Percentiles rank a stretch among this genome's conserved stretches.
Conservation (phyloP, 2,797 vertebrate genomes). For the Craterocephalus amniculus region DNA sequence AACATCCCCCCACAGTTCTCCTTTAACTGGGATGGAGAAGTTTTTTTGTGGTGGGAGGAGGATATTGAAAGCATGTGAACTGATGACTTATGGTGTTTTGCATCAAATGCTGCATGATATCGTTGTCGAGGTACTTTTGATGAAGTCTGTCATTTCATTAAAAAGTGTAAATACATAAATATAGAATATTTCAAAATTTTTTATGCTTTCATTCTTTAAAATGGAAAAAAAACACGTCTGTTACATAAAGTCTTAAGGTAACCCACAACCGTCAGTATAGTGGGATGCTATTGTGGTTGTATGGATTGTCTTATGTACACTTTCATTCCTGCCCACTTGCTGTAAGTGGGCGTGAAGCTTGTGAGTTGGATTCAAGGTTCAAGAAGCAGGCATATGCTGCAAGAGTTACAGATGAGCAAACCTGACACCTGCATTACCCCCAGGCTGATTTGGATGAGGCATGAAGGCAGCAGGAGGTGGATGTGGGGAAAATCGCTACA, state of each 20-base stretch:
- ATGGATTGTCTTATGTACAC: not conserved
- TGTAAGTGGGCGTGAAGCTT: conserved; percentile 14
- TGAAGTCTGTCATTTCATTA: no score
- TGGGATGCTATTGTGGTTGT: not conserved
- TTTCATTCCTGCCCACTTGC: not conserved
- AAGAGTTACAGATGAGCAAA: conserved; percentile 54
- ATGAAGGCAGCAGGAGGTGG: conserved; percentile 32
- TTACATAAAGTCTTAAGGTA: not conserved
- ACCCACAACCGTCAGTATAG: conserved; percentile 6
- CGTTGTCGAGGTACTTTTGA: no score
- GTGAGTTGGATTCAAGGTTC: conserved; percentile 28
- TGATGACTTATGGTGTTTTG: no score
- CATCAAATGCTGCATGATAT: no score
- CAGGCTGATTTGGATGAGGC: conserved; percentile 42
- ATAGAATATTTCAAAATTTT: no score
- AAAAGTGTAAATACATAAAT: no score
- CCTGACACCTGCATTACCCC: conserved; percentile 36
- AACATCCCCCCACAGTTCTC: no score
- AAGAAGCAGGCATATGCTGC: conserved; percentile 39
- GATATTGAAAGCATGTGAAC: no score
- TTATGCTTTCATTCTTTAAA: no score
- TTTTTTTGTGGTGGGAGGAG: no score
- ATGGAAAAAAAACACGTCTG: no score
- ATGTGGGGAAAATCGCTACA: conserved; percentile 41
- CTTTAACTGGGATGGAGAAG: no score